A percentile compares a stretch with the other conserved stretches of the same genome.
phyloP scores from a whole-genome alignment of 2,113 vertebrate species.

The Arothron firmamentum region DNA sequence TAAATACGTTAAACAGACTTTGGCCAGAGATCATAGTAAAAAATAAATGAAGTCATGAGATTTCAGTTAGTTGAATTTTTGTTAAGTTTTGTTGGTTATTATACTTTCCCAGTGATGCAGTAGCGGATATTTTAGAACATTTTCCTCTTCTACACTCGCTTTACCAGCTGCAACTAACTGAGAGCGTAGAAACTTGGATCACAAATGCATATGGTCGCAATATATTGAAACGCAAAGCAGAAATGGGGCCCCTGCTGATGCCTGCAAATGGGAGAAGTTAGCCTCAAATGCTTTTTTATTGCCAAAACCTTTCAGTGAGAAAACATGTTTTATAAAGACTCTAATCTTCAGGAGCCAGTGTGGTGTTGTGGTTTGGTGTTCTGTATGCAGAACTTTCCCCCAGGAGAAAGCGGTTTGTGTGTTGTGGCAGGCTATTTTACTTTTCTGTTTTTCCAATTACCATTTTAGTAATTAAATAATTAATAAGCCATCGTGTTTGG shows the following conservation, averaged over 20 bases:
- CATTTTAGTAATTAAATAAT: neutral
- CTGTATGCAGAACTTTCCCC: neutral
- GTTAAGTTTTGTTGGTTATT: slow-evolving; percentile 20
- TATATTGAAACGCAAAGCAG: neutral
- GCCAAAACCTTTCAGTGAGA: neutral
- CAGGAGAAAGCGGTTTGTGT: neutral
- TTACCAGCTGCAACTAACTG: no score
- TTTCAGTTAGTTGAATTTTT: slow-evolving; percentile 40
- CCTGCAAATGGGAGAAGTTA: neutral
- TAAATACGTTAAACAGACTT: slow-evolving; percentile 37
- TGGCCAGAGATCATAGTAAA: slow-evolving; percentile 39
- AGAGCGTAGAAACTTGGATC: neutral
- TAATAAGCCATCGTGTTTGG: neutral
- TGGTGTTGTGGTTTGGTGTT: neutral
- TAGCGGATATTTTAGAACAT: neutral
- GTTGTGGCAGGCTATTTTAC: neutral
- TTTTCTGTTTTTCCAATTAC: neutral
- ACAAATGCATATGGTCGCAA: neutral
- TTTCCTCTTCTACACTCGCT: no score
- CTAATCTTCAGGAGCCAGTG: neutral
- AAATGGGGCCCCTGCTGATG: neutral
- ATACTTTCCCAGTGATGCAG: slow-evolving; percentile 36
- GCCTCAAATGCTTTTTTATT: neutral
- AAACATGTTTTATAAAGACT: neutral
- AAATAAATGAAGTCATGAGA: slow-evolving; percentile 16